phyloP scores from a whole-genome alignment of 2,113 vertebrate species.

The Aptenodytes forsteri region DNA sequence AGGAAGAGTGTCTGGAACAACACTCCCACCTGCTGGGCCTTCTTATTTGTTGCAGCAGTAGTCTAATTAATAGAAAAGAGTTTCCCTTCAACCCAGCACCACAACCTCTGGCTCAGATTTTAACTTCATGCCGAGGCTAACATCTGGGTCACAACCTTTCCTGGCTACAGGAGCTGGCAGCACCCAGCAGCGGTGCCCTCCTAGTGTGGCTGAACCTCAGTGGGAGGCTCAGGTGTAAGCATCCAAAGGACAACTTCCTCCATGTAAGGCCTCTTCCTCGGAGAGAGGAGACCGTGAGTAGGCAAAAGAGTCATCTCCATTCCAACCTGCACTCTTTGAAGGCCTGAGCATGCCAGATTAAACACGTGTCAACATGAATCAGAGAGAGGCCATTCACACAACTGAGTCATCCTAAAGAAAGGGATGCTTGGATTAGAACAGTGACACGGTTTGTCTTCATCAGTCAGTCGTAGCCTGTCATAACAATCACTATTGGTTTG shows the following conservation, averaged over 20 bases:
- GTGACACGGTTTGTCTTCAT: fast-evolving
- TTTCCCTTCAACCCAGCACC: neutral
- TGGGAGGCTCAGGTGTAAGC: neutral
- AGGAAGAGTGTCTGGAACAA: neutral
- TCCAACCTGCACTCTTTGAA: neutral
- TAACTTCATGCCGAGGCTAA: neutral
- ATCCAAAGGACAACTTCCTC: neutral
- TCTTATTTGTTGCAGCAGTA: neutral
- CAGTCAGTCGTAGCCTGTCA: neutral
- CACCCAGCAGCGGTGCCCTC: neutral
- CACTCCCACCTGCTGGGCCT: slow-evolving; percentile 49
- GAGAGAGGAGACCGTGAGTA: neutral
- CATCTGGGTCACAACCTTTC: neutral
- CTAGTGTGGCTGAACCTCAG: neutral
- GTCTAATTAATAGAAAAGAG: fast-evolving
- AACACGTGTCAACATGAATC: neutral
- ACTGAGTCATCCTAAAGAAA: neutral
- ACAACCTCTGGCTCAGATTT: neutral
- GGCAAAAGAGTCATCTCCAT: neutral
- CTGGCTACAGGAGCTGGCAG: neutral
- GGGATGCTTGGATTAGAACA: neutral
- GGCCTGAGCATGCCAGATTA: neutral
- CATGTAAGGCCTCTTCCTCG: neutral
- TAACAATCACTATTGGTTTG: neutral
- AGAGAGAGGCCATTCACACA: neutral